phyloP scores from a whole-genome alignment of 2,797 vertebrate genomes.

The Nannoperca obscura region DNA sequence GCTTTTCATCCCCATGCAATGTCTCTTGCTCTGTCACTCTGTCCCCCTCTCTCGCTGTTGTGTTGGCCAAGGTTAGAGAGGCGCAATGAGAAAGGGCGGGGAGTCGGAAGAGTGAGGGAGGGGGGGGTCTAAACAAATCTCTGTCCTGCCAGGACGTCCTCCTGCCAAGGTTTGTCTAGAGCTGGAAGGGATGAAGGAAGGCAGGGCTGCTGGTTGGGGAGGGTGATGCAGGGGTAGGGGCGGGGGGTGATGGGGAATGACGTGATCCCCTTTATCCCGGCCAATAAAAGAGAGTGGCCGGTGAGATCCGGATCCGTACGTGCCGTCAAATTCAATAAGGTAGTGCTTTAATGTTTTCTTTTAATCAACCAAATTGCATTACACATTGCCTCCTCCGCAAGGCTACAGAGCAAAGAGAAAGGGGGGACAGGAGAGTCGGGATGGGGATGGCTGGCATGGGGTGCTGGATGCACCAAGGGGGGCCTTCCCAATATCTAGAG shows the following conservation, averaged over 20 bases:
- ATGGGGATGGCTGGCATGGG: constrained; percentile 1
- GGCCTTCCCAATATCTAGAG: constrained; percentile 64
- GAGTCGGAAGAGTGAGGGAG: constrained; percentile 44
- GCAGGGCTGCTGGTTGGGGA: constrained; percentile 60
- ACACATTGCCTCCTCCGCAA: constrained; percentile 77
- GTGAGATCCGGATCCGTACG: constrained; percentile 87
- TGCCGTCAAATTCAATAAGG: constrained; percentile 92
- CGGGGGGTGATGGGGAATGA: constrained; percentile 76
- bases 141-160: constrained; percentile 83
- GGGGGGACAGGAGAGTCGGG: constrained; percentile 39
- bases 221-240: constrained; percentile 48
- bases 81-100: constrained; percentile 59
- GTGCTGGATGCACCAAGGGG: constrained; percentile 41
- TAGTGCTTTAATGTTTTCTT: constrained; percentile 91
- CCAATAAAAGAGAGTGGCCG: constrained; percentile 90
- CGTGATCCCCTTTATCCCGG: constrained; percentile 87
- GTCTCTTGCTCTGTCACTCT: constrained; percentile 31
- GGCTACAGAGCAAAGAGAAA: constrained; percentile 56
- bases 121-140: constrained; percentile 81
- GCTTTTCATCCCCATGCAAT: constrained; percentile 33
- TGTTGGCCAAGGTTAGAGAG: constrained; percentile 80
- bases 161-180: constrained; percentile 84
- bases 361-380: constrained; percentile 93
- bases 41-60: constrained; percentile 31
- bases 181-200: constrained; percentile 60